phyloP scores from a whole-genome alignment of 2,888 invertebrate genomes.

The Lycaena phlaeas region DNA sequence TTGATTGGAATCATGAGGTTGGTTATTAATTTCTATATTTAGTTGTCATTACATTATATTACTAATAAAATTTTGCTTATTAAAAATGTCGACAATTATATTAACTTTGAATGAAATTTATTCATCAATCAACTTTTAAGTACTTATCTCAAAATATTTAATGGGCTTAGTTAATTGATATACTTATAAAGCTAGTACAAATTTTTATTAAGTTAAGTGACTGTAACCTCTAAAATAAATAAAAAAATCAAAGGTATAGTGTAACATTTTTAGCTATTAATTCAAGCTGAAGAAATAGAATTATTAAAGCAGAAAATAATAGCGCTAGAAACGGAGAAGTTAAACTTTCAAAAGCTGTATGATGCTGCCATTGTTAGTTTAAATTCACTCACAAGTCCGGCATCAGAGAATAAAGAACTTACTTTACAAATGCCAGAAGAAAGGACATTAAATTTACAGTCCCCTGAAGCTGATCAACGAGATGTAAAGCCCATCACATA shows the following conservation, averaged over 20 bases:
- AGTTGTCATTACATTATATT: too few relatives aligned
- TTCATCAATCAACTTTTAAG: too few relatives aligned
- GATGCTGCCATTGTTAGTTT: slow-evolving; percentile 64
- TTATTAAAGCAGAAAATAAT: slow-evolving; percentile 68
- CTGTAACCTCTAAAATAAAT: too few relatives aligned
- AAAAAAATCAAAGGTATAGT: not conserved
- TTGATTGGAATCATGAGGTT: slow-evolving; percentile 64
- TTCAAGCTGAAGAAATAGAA: slow-evolving; percentile 71
- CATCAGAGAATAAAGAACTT: slow-evolving; percentile 44
- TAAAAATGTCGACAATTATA: too few relatives aligned
- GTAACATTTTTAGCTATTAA: slow-evolving; percentile 44
- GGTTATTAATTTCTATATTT: too few relatives aligned
- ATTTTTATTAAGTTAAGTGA: too few relatives aligned
- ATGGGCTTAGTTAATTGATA: too few relatives aligned
- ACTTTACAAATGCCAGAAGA: slow-evolving; percentile 48
- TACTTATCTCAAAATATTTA: too few relatives aligned
- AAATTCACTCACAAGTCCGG: slow-evolving; percentile 59
- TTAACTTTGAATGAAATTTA: too few relatives aligned
- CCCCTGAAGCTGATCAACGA: slow-evolving; percentile 24
- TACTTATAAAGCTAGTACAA: too few relatives aligned
- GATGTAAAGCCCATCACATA: slow-evolving; percentile 49
- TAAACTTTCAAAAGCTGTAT: slow-evolving; percentile 69
- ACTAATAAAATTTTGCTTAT: too few relatives aligned
- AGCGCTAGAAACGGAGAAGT: slow-evolving; percentile 70
- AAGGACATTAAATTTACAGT: slow-evolving; percentile 31